Evolutionary conservation across 2,888 invertebrate genomes (phyloP).

Genomic region (Sminthurinus aureus): DNA sequence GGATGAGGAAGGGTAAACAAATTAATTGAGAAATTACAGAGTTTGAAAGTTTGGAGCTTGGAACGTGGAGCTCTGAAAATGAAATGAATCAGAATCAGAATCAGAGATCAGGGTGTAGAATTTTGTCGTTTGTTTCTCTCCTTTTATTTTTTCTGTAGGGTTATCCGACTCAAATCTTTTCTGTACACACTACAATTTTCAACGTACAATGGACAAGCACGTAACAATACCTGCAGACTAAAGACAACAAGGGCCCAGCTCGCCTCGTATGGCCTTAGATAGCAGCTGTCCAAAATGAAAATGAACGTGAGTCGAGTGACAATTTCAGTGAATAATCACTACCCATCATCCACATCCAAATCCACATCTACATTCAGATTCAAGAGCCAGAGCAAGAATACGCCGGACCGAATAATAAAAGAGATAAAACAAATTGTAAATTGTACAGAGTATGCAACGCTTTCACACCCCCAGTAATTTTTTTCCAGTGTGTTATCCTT

Average conservation of each 20-base stretch:
- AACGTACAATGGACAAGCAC: neutral
- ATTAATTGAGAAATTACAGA: constrained; percentile 34
- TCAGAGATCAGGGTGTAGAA: no score
- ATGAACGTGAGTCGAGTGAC: neutral
- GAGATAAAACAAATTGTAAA: neutral
- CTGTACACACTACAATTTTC: no score
- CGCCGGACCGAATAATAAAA: neutral
- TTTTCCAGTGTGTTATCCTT: neutral
- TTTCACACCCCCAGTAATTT: neutral
- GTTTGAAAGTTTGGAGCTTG: neutral
- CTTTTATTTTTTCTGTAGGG: neutral
- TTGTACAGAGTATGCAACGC: neutral
- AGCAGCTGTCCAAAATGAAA: constrained; percentile 1
- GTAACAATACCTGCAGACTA: neutral
- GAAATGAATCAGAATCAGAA: no score
- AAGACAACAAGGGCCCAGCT: neutral
- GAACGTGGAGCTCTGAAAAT: neutral
- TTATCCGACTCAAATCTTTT: constrained; percentile 13
- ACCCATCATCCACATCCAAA: constrained; percentile 1
- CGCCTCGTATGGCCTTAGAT: no score
- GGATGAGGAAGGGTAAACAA: constrained; percentile 11
- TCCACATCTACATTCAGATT: no score
- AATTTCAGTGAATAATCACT: constrained; percentile 6
- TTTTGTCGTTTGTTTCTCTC: no score
- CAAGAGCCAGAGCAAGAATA: neutral